Percentiles rank a stretch among this genome's conserved stretches.
Conservation (phyloP, 2,113 vertebrate genomes). For the Nothoprocta pentlandii region DNA sequence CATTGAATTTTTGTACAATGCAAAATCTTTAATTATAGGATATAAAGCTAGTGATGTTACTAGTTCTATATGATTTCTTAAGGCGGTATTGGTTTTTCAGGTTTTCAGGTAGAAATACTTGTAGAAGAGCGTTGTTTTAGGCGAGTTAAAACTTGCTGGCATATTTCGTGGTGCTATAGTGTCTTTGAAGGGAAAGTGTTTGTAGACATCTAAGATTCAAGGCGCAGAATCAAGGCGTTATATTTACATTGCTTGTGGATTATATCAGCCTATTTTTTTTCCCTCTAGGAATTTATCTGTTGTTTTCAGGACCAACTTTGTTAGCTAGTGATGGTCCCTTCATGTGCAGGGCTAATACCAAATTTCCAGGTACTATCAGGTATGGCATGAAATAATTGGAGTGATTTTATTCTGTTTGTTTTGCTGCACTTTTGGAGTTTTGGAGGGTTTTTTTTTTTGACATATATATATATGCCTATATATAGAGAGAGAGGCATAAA, state of each 20-base stretch:
- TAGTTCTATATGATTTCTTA: not conserved
- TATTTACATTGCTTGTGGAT: not conserved
- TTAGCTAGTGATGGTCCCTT: not conserved
- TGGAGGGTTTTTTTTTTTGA: no score
- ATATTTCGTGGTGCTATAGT: not conserved
- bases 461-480: not conserved
- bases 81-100: not conserved
- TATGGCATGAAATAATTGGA: not conserved
- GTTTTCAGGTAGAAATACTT: not conserved
- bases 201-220: not conserved
- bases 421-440: not conserved
- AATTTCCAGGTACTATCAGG: not conserved
- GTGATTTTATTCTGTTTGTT: not conserved
- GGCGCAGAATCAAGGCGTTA: not conserved
- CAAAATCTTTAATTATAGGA: not conserved
- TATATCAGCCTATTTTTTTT: not conserved
- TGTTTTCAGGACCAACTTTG: not conserved
- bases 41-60: not conserved
- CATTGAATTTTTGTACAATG: not conserved
- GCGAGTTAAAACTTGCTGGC: constrained; percentile 5
- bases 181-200: not conserved
- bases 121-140: not conserved
- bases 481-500: not conserved
- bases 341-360: not conserved
- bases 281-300: not conserved